Percentiles rank a stretch among this genome's conserved stretches.
phyloP scores from a whole-genome alignment of 2,888 invertebrate species.

The Rhingia campestris region DNA sequence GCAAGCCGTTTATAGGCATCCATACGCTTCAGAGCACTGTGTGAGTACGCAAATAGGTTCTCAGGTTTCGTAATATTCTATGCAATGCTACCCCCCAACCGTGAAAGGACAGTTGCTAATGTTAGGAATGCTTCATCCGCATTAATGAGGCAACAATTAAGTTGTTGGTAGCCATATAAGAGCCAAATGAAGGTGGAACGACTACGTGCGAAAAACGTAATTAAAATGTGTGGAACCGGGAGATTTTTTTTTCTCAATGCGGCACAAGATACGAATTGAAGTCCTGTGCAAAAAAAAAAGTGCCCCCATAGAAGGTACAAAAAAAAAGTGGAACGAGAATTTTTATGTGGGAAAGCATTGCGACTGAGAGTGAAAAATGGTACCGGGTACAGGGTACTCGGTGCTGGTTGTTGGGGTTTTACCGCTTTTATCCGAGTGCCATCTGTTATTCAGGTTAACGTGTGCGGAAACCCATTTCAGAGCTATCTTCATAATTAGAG shows the following conservation, averaged over 20 bases:
- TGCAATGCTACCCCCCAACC: slow-evolving; percentile 15
- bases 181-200: slow-evolving; percentile 60
- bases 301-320: slow-evolving; percentile 2
- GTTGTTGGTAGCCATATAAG: slow-evolving; percentile 68
- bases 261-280: slow-evolving; percentile 46
- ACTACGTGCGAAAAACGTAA: slow-evolving; percentile 69
- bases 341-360: slow-evolving; percentile 46
- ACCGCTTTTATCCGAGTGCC: slow-evolving; percentile 60
- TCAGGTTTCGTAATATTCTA: background rate
- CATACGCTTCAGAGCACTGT: slow-evolving; percentile 17
- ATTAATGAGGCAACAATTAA: slow-evolving; percentile 74
- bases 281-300: background rate
- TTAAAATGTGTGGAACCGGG: slow-evolving; percentile 66
- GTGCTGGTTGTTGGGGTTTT: slow-evolving; percentile 20
- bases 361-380: slow-evolving; percentile 7
- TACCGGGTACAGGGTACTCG: slow-evolving; percentile 11
- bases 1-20: slow-evolving; percentile 30
- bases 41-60: slow-evolving; percentile 22
- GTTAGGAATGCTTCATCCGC: slow-evolving; percentile 67
- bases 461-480: slow-evolving; percentile 66
- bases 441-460: slow-evolving; percentile 72
- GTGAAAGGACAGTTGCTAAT: slow-evolving; percentile 68
- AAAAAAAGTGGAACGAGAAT: slow-evolving; percentile 20
- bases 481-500: slow-evolving; percentile 69
- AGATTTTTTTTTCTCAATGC: slow-evolving; percentile 51